These are phyloP conservation scores for Gila orcuttii DNA, from an alignment of 2,113 vertebrate genomes.

Conservation along the genomic window DNA sequence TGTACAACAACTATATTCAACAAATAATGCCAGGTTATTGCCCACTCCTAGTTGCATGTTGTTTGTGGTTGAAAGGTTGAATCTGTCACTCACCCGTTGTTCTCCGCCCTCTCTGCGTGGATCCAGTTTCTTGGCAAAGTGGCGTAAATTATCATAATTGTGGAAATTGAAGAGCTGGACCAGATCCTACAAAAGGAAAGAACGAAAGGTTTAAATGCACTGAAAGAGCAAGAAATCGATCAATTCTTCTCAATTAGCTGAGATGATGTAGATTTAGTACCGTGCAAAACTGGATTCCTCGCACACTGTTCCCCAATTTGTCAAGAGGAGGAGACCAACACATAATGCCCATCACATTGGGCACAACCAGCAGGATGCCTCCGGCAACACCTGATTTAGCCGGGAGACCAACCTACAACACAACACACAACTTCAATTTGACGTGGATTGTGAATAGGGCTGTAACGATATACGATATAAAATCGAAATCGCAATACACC, in stretches of 20 bases:
- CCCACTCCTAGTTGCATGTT: not conserved
- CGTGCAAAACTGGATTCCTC: conserved; percentile 98
- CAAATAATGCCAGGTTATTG: not conserved
- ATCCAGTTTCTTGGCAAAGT: conserved; percentile 98
- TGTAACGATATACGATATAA: too few relatives aligned
- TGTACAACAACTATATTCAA: not conserved
- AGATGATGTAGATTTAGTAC: conserved; percentile 73
- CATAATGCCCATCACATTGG: conserved; percentile 99
- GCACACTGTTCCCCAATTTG: conserved; percentile 97
- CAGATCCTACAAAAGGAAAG: conserved; percentile 83
- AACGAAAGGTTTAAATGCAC: not conserved
- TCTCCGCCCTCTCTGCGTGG: conserved; percentile 97
- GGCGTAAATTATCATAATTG: conserved; percentile 98
- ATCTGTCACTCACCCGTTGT: conserved; percentile 87
- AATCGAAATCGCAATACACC: too few relatives aligned
- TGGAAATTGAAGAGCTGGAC: conserved; percentile 97
- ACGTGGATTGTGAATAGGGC: not conserved
- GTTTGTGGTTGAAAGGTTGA: not conserved
- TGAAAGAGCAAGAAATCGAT: not conserved
- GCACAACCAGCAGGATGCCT: conserved; percentile 95
- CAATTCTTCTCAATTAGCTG: not conserved
- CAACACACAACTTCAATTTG: not conserved
- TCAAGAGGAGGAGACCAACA: conserved; percentile 98
- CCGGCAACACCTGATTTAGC: conserved; percentile 96
- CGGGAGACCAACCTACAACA: conserved; percentile 90